Evolutionary conservation across 2,113 vertebrate genomes (phyloP).

Genomic region (Cyanoderma ruficeps): DNA sequence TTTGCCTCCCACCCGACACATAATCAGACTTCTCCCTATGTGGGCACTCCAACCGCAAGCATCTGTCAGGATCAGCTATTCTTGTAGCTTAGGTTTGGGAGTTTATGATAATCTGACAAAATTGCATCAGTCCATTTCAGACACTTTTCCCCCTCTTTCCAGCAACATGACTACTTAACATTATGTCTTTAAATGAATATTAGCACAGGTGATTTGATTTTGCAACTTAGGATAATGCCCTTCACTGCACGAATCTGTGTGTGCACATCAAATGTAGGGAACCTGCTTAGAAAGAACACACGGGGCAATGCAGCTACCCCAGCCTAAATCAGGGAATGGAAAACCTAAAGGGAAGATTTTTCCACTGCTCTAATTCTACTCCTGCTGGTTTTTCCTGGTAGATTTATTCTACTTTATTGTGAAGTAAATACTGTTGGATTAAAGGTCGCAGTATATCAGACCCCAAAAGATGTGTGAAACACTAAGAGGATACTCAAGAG

Average conservation of each 20-base stretch:
- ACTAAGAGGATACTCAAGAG: neutral
- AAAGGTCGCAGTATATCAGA: neutral
- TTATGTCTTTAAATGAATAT: neutral
- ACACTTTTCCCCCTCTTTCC: neutral
- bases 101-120: slow-evolving; percentile 36
- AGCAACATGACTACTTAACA: neutral
- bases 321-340: neutral
- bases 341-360: neutral
- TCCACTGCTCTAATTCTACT: neutral
- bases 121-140: neutral
- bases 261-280: neutral
- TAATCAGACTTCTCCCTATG: slow-evolving; percentile 43
- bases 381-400: neutral
- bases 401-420: neutral
- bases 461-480: neutral
- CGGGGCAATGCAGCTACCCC: neutral
- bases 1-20: slow-evolving; percentile 41
- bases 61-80: slow-evolving; percentile 60
- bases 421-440: neutral
- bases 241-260: neutral
- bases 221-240: neutral
- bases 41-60: slow-evolving; percentile 47
- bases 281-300: neutral
- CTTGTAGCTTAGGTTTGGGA: neutral
- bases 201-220: neutral